Evolutionary conservation across 2,888 invertebrate genomes (phyloP), one percentile per base, ranked within the genome.

Genomic region (Melinaea marsaeus): DNA sequence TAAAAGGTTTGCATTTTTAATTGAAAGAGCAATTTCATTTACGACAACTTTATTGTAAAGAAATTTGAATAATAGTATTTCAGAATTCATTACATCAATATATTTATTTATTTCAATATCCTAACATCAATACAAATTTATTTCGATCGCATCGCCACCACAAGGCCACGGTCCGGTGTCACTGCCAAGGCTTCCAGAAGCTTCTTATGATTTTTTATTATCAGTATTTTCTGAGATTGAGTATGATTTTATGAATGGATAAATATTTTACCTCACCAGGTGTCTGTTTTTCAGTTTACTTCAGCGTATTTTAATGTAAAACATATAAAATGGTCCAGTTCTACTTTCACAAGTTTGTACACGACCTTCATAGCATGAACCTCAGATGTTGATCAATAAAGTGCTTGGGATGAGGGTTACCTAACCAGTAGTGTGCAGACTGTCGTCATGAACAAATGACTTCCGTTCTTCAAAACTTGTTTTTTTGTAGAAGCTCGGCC

Each of bases 181-280:
- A 82, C 74, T 83, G 83, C 81, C 83, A 83, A 83, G 83, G 83
- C 67, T 79, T 75, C 76, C 70, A 76, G 75, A 80, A 78, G 67
- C 69, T 72, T 75, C 74, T 71, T 73, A 73, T 60, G 63, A 34
- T 55, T 59, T 64, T 64, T 67, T 61, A 59, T 57, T 57, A 46
- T 55, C n/a, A 35, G 51, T 61, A 42, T 58, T 63, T 61, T 65
- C 48, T 37, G 56, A 60, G 35, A 13, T 62, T 65, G 67, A 32
- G 22, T 32, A 51, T 48, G 48, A 51, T 2, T 22, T 32, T 51
- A 51, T 32, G 9, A 51, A 32, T 51, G 32, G 7, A 51, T n/a
- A 32, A 51, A 3, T 13, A 32, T 51, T 51, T 51, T 11, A 2
- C 5, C 9, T 32, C 32, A 32, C 32, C 9, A 11, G 7, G 3